These are phyloP conservation scores for Paratrypauchen microcephalus DNA, from an alignment of 2,797 vertebrate species.

Conservation along the genomic window DNA sequence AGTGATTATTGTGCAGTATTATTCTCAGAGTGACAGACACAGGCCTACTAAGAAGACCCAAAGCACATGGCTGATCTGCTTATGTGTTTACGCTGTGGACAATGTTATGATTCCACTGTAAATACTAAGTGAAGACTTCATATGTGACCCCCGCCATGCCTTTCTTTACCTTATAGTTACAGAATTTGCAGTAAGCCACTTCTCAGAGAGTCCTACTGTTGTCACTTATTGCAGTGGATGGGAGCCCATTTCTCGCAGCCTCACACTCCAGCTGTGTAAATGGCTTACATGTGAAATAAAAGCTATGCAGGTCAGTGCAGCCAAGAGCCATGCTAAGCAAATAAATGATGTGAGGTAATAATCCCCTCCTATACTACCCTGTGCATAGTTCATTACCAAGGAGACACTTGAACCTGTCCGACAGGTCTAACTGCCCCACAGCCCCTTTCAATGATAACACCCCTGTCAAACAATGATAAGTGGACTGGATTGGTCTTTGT, in stretches of 20 bases:
- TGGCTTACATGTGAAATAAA: conserved; percentile 39
- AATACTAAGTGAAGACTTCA: background rate
- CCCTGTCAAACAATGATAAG: conserved; percentile 64
- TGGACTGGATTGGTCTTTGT: conserved; percentile 59
- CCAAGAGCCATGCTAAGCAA: conserved; percentile 46
- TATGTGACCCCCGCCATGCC: background rate
- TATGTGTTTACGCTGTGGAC: background rate
- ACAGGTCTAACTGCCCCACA: conserved; percentile 18
- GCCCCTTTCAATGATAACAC: conserved; percentile 49
- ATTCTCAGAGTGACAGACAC: background rate
- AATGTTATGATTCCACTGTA: background rate
- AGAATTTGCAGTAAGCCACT: conserved; percentile 15
- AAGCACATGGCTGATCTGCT: background rate
- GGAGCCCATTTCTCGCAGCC: background rate
- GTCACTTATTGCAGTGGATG: conserved; percentile 18
- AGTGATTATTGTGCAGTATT: conserved; percentile 1
- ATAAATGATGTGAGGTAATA: conserved; percentile 59
- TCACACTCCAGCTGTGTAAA: conserved; percentile 59
- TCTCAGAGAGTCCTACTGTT: conserved; percentile 25
- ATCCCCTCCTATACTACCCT: background rate
- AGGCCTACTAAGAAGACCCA: background rate
- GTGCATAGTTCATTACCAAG: conserved; percentile 59
- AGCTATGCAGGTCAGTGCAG: conserved; percentile 44
- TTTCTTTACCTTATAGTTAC: background rate
- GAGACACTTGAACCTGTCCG: conserved; percentile 40